These are phyloP conservation scores for Epinephelus cyanopodus DNA, from an alignment of 2,113 vertebrate species.

Conservation along the genomic window DNA sequence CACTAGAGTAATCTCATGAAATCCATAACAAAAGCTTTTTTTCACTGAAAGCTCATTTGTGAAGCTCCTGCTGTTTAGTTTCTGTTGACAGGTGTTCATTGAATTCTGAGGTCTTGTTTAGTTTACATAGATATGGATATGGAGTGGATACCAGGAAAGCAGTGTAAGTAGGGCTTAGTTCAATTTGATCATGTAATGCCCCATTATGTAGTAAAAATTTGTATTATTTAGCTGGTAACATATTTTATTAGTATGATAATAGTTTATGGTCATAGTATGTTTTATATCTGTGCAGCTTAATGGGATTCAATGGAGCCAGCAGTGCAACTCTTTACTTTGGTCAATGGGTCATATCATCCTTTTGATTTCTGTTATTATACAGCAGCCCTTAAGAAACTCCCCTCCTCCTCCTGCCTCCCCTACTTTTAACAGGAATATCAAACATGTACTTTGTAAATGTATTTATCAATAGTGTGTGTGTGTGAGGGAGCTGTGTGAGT, in stretches of 20 bases:
- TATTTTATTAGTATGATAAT: conserved; percentile 14
- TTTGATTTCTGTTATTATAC: conserved; percentile 7
- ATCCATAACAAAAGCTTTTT: neutral
- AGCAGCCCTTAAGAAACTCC: neutral
- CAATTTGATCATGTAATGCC: neutral
- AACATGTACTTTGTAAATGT: neutral
- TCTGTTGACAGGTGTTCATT: neutral
- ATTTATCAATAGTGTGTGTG: neutral
- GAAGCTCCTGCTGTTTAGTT: neutral
- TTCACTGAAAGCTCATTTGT: neutral
- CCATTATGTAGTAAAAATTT: neutral
- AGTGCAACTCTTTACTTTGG: conserved; percentile 5
- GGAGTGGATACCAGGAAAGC: neutral
- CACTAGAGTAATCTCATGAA: neutral
- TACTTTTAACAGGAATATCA: neutral
- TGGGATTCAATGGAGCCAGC: neutral
- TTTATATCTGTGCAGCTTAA: neutral
- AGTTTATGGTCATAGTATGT: neutral
- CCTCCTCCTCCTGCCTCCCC: neutral
- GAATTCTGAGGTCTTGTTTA: neutral
- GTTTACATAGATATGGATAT: neutral
- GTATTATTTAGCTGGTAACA: conserved; percentile 1
- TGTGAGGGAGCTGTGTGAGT: neutral
- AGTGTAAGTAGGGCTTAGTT: neutral
- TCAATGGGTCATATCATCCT: neutral